Evolutionary conservation across 2,797 vertebrate species (phyloP).

Genomic region (Gymnothorax javanicus): DNA sequence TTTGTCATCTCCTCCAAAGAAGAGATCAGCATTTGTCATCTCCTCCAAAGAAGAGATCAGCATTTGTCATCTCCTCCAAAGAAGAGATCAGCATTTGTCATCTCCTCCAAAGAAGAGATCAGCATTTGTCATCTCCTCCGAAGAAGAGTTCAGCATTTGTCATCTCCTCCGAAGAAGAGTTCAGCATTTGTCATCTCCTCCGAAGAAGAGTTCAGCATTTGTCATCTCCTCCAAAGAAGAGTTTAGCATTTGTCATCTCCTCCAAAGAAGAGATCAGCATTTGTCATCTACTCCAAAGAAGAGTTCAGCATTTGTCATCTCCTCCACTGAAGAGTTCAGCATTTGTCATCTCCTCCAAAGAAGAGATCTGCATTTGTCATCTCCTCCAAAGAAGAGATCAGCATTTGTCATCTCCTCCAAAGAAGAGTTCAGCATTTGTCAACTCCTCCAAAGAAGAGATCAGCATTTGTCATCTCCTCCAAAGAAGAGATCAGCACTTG

Average conservation of each 20-base stretch:
- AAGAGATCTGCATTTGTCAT: neutral
- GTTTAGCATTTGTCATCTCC: neutral
- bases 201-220: neutral
- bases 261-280: neutral
- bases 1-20: neutral
- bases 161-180: neutral
- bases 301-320: neutral
- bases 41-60: neutral
- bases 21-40: neutral
- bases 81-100: neutral
- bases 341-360: neutral
- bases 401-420: neutral
- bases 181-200: neutral
- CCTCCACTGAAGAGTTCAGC: neutral
- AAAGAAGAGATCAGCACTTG: no score
- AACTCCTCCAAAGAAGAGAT: no score
- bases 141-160: neutral
- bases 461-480: no score
- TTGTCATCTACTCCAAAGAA: neutral
- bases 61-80: neutral
- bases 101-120: no score
- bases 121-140: no score
- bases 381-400: neutral
- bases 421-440: neutral
- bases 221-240: neutral